A percentile compares a stretch with the other conserved stretches of the same genome.
phyloP scores from a whole-genome alignment of 2,797 vertebrate genomes.

The Platyrinchus mystaceus region DNA sequence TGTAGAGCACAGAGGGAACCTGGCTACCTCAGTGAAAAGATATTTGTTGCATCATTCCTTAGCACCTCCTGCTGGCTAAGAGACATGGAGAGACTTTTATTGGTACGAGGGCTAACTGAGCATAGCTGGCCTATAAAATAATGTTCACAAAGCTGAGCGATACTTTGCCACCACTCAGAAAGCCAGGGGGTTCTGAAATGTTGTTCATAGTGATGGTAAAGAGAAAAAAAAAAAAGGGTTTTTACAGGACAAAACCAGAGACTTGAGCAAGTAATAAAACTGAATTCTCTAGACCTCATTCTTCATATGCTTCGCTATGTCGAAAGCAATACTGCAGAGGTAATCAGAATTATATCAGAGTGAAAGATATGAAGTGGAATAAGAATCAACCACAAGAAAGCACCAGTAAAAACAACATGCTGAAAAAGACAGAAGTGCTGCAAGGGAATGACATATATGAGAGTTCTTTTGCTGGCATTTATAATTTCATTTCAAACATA shows the following conservation, averaged over 20 bases:
- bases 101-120: neutral
- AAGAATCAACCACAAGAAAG: neutral
- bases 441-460: accelerated
- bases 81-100: neutral
- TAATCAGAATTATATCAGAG: neutral
- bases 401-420: neutral
- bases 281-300: neutral
- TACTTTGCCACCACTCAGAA: neutral
- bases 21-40: neutral
- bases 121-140: neutral
- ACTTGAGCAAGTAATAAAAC: neutral
- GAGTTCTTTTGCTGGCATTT: neutral
- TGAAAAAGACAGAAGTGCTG: neutral
- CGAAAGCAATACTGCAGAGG: neutral
- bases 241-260: neutral
- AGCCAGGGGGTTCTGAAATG: neutral
- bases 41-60: slow-evolving; percentile 1
- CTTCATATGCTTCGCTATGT: neutral
- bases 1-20: neutral
- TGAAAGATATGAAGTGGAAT: neutral
- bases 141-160: neutral
- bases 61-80: neutral
- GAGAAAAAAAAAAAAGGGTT: neutral
- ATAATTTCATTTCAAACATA: neutral
- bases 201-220: neutral